Conservation (phyloP, 2,888 invertebrate genomes). For the Troides aeacus region DNA sequence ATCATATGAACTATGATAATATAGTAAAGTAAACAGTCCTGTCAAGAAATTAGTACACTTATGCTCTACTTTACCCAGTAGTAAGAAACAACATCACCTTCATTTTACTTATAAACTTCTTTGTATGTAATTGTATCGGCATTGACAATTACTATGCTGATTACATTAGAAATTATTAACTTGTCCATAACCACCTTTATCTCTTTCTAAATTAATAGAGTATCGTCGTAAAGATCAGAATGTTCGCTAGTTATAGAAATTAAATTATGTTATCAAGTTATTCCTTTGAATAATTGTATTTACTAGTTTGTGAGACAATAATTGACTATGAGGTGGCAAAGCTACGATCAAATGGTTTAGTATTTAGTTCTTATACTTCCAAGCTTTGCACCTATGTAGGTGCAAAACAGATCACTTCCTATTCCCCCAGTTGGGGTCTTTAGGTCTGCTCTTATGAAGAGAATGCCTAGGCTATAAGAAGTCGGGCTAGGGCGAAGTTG, state of each 20-base stretch:
- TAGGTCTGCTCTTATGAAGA: no score
- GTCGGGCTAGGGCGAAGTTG: no score
- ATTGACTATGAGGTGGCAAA: neutral
- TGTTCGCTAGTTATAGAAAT: constrained; percentile 3
- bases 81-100: constrained; percentile 18
- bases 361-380: no score
- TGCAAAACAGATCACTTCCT: no score
- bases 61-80: constrained; percentile 3
- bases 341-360: no score
- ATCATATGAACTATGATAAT: neutral
- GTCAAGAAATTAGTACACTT: neutral
- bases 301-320: neutral
- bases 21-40: neutral
- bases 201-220: constrained; percentile 26
- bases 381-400: no score
- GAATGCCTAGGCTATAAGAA: no score
- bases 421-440: no score
- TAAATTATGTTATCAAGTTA: constrained; percentile 14
- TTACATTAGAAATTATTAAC: constrained; percentile 28
- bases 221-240: constrained; percentile 17
- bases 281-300: constrained; percentile 6
- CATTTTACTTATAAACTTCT: constrained; percentile 16
- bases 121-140: constrained; percentile 21
- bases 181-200: constrained; percentile 23
- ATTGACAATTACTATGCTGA: constrained; percentile 28